Conservation (phyloP, 2,113 vertebrate species). For the Pomatostomus ruficeps region DNA sequence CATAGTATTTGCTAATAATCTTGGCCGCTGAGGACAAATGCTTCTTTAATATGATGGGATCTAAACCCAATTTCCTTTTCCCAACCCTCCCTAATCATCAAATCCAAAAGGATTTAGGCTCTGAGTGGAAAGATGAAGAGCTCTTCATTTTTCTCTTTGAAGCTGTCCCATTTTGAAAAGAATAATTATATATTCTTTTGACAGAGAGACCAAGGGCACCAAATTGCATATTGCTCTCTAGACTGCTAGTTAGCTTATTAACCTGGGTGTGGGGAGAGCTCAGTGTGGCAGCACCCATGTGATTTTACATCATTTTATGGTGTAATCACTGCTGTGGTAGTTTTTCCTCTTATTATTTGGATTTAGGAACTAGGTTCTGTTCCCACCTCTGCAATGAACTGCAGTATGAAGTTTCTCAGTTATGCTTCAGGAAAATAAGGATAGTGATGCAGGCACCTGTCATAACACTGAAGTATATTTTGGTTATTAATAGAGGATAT, state of each 20-base stretch:
- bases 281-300: neutral
- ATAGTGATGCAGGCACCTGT: neutral
- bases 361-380: neutral
- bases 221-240: constrained; percentile 22
- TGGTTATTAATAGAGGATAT: neutral
- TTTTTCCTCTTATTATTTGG: neutral
- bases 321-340: neutral
- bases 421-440: neutral
- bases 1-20: neutral
- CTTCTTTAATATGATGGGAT: neutral
- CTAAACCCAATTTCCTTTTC: constrained; percentile 20
- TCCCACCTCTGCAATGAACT: constrained; percentile 9
- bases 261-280: constrained; percentile 15
- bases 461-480: neutral
- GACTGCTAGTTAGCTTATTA: constrained; percentile 46
- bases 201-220: constrained; percentile 39
- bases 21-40: neutral
- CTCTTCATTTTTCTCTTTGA: constrained; percentile 40
- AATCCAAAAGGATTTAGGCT: constrained; percentile 28
- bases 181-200: constrained; percentile 52
- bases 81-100: neutral
- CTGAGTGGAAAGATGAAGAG: constrained; percentile 42
- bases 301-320: neutral
- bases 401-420: neutral
- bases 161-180: constrained; percentile 49